Evolutionary conservation across 37 sponge, comb jelly and placozoan species (phyloP).

Genomic region (Theonella swinhoei): DNA sequence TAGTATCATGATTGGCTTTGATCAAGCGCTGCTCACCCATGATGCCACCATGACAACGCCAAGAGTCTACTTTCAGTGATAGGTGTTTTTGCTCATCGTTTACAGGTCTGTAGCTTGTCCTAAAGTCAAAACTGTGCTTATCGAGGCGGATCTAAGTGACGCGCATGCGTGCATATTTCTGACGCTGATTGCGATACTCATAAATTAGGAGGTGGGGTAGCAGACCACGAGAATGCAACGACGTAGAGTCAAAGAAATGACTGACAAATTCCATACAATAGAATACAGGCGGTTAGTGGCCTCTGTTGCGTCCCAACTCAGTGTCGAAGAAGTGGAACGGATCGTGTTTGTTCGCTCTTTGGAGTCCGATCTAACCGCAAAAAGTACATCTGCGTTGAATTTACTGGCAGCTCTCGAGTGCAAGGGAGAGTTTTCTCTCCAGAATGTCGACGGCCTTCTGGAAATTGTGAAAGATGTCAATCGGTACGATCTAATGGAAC

Average conservation of each 20-base stretch:
- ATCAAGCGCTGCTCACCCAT: too few species aligned
- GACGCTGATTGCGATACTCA: too few species aligned
- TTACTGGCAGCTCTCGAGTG: constrained; percentile 35
- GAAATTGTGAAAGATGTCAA: constrained; percentile 45
- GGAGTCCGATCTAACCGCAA: background rate
- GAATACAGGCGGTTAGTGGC: background rate
- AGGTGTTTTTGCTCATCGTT: too few species aligned
- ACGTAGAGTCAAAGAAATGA: background rate
- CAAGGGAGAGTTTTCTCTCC: constrained; percentile 11
- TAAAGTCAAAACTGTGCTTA: too few species aligned
- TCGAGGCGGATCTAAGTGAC: too few species aligned
- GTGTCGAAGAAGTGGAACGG: background rate
- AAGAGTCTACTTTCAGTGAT: too few species aligned
- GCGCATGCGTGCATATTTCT: too few species aligned
- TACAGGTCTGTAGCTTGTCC: too few species aligned
- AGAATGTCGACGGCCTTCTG: constrained; percentile 23
- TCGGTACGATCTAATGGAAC: constrained; percentile 22
- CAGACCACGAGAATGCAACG: too few species aligned
- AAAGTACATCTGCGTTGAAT: background rate
- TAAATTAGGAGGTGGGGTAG: too few species aligned
- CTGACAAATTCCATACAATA: background rate
- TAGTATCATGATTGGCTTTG: too few species aligned
- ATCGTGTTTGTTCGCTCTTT: background rate
- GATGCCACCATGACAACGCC: too few species aligned
- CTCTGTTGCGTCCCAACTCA: background rate